Evolutionary conservation across 2,888 invertebrate genomes (phyloP), one percentile per base, ranked within the genome.

Genomic region (Cheiracanthium punctorium): DNA sequence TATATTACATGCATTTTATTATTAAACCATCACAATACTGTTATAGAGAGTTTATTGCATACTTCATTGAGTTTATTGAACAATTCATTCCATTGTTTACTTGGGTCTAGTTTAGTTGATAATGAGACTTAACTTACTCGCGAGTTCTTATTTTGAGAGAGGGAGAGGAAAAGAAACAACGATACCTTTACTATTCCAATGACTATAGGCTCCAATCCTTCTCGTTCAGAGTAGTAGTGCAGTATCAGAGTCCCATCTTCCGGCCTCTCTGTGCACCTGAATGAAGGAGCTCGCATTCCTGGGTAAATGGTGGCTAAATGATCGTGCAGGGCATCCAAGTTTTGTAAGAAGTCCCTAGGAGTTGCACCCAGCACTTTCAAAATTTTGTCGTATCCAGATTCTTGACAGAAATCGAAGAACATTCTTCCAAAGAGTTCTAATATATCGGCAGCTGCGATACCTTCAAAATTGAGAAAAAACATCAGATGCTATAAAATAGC

Each of bases 171-270:
- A n/a, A n/a, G n/a, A n/a, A n/a, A n/a, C n/a, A n/a, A n/a, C n/a
- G n/a, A n/a, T n/a, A 96, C 97, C 95, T 97, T 97, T 1, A 99
- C 98, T 89, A 98, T 98, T 33, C 98, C 98, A 91, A 97, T 98
- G 88, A 98, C 98, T 91, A 98, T 98, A 90, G 97, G 96, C 91
- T 98, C 97, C 89, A 98, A 93, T 4, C 97, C 97, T 2, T 97
- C 96, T 89, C 98, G 94, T 90, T 98, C 97, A 0, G 98, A 98
- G 92, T 98, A 98, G 92, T 98, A 98, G 92, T 99, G 98, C 28
- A 99, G 94, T 52, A 98, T 94, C 41, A 98, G 93, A 0, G 96
- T 96, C 0, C 97, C 97, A 92, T 97, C 97, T 92, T 96, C 96
- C 7, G 95, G 94, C 81, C 96, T 92, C 91, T 97, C 97, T 0